Evolutionary conservation across 2,888 invertebrate genomes (phyloP), one percentile per base, ranked within the genome.

Genomic region (Brachypterus glaber): DNA sequence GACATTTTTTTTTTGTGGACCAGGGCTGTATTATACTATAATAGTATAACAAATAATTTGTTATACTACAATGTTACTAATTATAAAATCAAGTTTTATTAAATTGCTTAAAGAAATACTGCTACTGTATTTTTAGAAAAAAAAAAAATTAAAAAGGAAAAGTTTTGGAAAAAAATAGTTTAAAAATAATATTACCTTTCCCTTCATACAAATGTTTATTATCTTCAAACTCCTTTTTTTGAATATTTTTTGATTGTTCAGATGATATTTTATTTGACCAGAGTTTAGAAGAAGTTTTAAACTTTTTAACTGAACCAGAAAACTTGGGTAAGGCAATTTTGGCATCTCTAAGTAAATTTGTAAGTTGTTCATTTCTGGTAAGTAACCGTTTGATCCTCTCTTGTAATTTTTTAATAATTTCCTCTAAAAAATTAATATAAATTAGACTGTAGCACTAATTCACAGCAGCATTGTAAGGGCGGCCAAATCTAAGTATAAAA

Each of bases 351-450:
- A 69, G 52, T 33, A 68, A 54, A 41, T 51, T 55, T 15, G 52
- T 52, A 21, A 69, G 48, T 33, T 65, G 64, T 45, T 67, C 64
- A 50, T 62, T 64, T 43, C 67, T 52, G 16, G 48, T 47, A n/a
- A 63, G 37, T 17, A 69, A 50, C 37, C 60, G 59, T 41, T 58
- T 61, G 3, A 68, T 53, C 24, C 63, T 53, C 9, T 58, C 55
- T 41, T 64, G 56, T 12, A 68, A 50, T 30, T 58, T 59, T 40
- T 59, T 57, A 8, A 66, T 48, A 47, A 63, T 55, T 14, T 55
- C 54, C 32, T 47, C 63, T 64, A 40, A 34, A 56, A 55, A 33
- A 15, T n/a, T n/a, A n/a, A n/a, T n/a, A 21, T 21, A 21, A 21
- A 21, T 21, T 9, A 21, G n/a, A n/a, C n/a, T n/a, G n/a, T n/a